These are phyloP conservation scores for Caenorhabditis virilis DNA, from an alignment of 2,888 invertebrate genomes.

Conservation along the genomic window DNA sequence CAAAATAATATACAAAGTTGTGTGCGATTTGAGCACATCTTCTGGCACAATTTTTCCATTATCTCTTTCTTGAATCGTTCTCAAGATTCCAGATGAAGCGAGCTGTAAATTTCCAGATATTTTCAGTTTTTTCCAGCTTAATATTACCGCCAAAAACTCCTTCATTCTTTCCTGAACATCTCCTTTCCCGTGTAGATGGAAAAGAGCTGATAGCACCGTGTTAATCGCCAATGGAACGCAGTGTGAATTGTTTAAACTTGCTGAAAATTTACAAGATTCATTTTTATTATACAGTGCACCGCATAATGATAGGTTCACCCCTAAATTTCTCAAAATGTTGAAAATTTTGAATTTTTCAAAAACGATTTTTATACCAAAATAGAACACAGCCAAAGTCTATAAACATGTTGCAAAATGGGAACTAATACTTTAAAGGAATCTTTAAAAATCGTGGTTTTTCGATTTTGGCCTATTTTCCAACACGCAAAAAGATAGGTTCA, in stretches of 20 bases:
- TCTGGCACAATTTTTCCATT: conserved; percentile 77
- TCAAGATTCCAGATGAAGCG: conserved; percentile 90
- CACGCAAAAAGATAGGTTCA: too few relatives aligned
- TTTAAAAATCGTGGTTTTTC: too few relatives aligned
- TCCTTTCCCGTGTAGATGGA: conserved; percentile 91
- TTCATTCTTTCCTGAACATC: conserved; percentile 97
- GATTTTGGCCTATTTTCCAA: too few relatives aligned
- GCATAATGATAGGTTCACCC: too few relatives aligned
- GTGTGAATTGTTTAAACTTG: conserved; percentile 85
- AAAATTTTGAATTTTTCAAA: too few relatives aligned
- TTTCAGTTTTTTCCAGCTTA: not conserved
- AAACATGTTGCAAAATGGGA: too few relatives aligned
- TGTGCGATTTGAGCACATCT: conserved; percentile 88
- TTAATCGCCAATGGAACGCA: conserved; percentile 96
- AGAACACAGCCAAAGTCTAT: too few relatives aligned
- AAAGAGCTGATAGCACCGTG: conserved; percentile 92
- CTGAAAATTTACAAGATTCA: conserved; percentile 23
- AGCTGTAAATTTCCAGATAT: conserved; percentile 72
- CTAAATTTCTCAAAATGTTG: too few relatives aligned
- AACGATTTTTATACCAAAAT: too few relatives aligned
- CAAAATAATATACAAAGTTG: conserved; percentile 86
- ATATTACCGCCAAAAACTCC: conserved; percentile 79
- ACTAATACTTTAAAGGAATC: too few relatives aligned
- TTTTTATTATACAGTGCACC: too few relatives aligned
- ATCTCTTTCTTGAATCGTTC: conserved; percentile 87